Evolutionary conservation across 2,113 vertebrate genomes (phyloP), one percentile per base, ranked within the genome.

Genomic region (Columba livia): DNA sequence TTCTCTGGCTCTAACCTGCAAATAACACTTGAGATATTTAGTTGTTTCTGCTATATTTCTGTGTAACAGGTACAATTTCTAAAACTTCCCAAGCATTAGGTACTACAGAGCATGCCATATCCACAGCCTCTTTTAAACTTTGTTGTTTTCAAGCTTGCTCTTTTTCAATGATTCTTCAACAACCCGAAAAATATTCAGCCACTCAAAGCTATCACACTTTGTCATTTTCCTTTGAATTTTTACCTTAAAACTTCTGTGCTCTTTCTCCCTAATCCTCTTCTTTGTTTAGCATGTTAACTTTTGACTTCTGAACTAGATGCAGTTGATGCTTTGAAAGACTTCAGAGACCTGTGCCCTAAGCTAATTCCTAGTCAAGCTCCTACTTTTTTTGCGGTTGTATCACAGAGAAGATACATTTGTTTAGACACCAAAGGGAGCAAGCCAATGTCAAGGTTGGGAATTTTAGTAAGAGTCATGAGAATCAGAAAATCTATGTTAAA

Each of bases 251-350:
- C 62, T 93, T 85, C 47, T 53, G n/a, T 91, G 38, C 31, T 94
- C 36, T 88, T 91, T 89, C 50, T 85, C n/a, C 53, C 44, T 91
- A 85, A 93, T 93, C 80, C n/a, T 75, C 71, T 67, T 87, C 78
- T 91, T 96, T 91, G 90, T 93, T 94, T 94, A 93, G 81, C 40
- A 12, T 89, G 92, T 95, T 89, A 93, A 85, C 93, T 91, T 94
- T 40, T 65, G 61, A 61, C 32, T 1, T 93, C 94, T 94, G 92
- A 95, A 87, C 80, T 87, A 71, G 73, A 88, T 75, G 24, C 62
- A 85, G 61, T 69, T 84, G 65, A 67, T 0, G 1, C 5, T 83
- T 89, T 93, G 70, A 96, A 95, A 96, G 84, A 91, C 84, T 93
- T 89, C 5, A 94, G 80, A 96, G 84, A 26, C 65, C 53, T 94